A percentile compares a stretch with the other conserved stretches of the same genome.
Evolutionary conservation across 2,888 invertebrate genomes (phyloP).

Genomic region (Sisyra terminalis): DNA sequence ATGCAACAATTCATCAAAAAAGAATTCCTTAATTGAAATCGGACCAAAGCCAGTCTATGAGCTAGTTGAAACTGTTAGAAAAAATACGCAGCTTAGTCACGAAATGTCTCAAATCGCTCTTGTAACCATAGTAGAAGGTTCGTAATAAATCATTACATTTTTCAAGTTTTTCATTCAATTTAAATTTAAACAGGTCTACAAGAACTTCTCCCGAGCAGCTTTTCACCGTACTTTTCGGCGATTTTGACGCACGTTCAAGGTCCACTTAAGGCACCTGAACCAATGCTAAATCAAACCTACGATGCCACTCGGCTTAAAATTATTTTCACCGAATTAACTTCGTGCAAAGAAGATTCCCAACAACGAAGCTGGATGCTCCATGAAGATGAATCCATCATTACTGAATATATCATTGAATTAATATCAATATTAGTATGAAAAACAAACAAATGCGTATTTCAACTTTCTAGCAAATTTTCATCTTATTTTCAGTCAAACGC

Average conservation of each 20-base stretch:
- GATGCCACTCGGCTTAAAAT: constrained; percentile 70
- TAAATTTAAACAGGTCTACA: constrained; percentile 29
- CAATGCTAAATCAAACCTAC: constrained; percentile 63
- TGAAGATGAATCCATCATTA: constrained; percentile 82
- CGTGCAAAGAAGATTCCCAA: constrained; percentile 87
- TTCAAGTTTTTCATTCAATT: background rate
- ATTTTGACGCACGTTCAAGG: constrained; percentile 38
- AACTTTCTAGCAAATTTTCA: background rate
- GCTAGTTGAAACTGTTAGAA: constrained; percentile 62
- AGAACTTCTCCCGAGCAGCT: constrained; percentile 37
- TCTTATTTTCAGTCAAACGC: constrained; percentile 61
- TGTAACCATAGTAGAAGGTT: constrained; percentile 47
- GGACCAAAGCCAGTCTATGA: constrained; percentile 48
- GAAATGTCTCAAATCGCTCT: constrained; percentile 74
- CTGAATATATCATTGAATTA: constrained; percentile 65
- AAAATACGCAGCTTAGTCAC: constrained; percentile 72
- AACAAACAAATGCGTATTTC: background rate
- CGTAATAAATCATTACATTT: constrained; percentile 10
- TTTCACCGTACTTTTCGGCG: constrained; percentile 39
- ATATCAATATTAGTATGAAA: constrained; percentile 60
- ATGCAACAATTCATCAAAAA: constrained; percentile 16
- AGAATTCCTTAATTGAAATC: constrained; percentile 25
- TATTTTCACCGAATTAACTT: constrained; percentile 68
- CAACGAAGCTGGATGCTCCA: constrained; percentile 91
- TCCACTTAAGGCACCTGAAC: constrained; percentile 41